Conservation (phyloP, 2,113 vertebrate genomes). For the Nycticebus coucang region DNA sequence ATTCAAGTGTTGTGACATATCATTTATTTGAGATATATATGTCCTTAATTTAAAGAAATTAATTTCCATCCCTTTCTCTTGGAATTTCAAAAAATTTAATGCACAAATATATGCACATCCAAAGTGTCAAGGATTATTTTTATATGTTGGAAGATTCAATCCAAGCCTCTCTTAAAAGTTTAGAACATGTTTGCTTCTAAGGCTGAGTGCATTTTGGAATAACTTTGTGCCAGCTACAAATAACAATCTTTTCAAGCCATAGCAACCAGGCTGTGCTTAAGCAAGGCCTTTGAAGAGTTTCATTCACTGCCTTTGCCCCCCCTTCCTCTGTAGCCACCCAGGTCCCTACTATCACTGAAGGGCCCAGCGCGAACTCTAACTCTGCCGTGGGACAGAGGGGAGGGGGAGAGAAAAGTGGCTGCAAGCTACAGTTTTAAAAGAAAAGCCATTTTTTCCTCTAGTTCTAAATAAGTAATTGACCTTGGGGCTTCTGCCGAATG, state of each 20-base stretch:
- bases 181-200: constrained; percentile 78
- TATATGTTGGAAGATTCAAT: constrained; percentile 70
- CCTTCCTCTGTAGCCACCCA: not conserved
- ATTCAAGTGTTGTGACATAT: not conserved
- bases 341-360: not conserved
- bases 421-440: too few relatives aligned
- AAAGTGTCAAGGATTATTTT: constrained; percentile 71
- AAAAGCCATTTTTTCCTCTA: too few relatives aligned
- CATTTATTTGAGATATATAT: constrained; percentile 15
- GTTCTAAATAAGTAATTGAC: too few relatives aligned
- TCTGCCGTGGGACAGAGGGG: too few relatives aligned
- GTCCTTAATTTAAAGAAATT: constrained; percentile 22
- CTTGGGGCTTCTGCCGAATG: too few relatives aligned
- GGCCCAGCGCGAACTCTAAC: too few relatives aligned
- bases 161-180: constrained; percentile 70
- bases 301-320: constrained; percentile 55
- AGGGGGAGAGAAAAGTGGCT: too few relatives aligned
- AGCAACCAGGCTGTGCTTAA: constrained; percentile 78
- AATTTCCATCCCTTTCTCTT: not conserved
- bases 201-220: constrained; percentile 75
- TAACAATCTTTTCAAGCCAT: constrained; percentile 80
- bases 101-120: constrained; percentile 10
- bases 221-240: constrained; percentile 80
- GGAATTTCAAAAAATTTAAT: constrained; percentile 50
- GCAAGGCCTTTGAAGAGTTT: constrained; percentile 65